Evolutionary conservation across 1,140 invertebrate genomes (phyloP).

Genomic region (Limonius californicus): DNA sequence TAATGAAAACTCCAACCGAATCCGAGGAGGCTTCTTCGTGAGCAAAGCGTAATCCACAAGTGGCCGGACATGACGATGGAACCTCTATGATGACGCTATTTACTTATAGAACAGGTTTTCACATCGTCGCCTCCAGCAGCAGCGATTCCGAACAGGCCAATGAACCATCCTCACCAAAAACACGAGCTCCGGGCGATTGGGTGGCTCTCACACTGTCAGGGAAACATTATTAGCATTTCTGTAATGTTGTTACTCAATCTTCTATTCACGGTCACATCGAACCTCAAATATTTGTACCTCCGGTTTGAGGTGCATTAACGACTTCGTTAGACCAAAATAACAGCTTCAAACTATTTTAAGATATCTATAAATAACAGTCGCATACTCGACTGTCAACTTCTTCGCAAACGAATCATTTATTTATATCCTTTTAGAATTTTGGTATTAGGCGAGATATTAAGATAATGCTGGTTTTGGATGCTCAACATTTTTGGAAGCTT

Average conservation of each 20-base stretch:
- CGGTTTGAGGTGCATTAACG: not conserved
- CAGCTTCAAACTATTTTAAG: not conserved
- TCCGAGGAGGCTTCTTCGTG: too few species aligned
- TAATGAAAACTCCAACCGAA: too few species aligned
- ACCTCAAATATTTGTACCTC: slow-evolving; percentile 1
- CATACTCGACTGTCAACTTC: not conserved
- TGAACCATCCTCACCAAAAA: slow-evolving; percentile 23
- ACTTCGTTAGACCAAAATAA: not conserved
- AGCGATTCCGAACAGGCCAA: slow-evolving; percentile 25
- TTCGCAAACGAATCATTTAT: not conserved
- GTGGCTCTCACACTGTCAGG: slow-evolving; percentile 15
- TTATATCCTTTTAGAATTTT: not conserved
- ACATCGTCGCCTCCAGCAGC: slow-evolving; percentile 19
- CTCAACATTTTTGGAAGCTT: too few species aligned
- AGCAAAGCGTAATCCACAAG: slow-evolving; percentile 8
- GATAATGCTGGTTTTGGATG: too few species aligned
- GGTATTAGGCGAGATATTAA: too few species aligned
- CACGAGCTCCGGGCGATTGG: slow-evolving; percentile 5
- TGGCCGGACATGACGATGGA: slow-evolving; percentile 8
- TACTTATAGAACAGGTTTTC: slow-evolving; percentile 1
- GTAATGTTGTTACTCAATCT: slow-evolving; percentile 12
- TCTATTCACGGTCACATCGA: slow-evolving; percentile 12
- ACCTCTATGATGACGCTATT: slow-evolving; percentile 11
- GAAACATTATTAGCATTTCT: slow-evolving; percentile 15
- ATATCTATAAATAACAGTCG: not conserved